These are phyloP conservation scores for Kobus ellipsiprymnus DNA, from an alignment of 2,113 vertebrate genomes.

Conservation along the genomic window DNA sequence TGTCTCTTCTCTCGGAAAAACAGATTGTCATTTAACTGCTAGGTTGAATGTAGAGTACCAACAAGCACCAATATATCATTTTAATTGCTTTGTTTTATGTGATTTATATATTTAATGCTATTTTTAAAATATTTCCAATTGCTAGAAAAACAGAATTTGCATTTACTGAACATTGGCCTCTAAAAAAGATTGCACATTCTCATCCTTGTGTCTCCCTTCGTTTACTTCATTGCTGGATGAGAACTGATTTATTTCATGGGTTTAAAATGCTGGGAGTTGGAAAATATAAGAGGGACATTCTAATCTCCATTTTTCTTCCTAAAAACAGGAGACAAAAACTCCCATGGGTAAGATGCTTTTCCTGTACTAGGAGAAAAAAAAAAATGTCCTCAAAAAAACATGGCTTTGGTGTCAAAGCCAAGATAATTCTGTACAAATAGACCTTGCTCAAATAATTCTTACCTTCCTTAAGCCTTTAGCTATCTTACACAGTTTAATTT, in stretches of 20 bases:
- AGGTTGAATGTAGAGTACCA: background rate
- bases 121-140: background rate
- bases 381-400: rapidly evolving
- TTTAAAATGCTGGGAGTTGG: background rate
- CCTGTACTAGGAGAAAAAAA: background rate
- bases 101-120: background rate
- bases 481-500: background rate
- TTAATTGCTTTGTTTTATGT: background rate
- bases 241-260: background rate
- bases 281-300: background rate
- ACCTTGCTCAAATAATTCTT: background rate
- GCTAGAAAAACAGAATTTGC: background rate
- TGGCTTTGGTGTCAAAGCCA: background rate
- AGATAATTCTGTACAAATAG: background rate
- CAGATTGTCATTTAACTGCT: background rate
- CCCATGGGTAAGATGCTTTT: background rate
- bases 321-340: background rate
- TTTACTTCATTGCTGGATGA: background rate
- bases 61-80: background rate
- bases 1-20: background rate
- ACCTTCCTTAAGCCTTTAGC: background rate
- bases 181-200: background rate
- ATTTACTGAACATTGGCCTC: background rate
- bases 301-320: background rate
- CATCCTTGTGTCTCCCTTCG: background rate